Percentiles rank a stretch among this genome's conserved stretches.
These are phyloP conservation scores for Chrysopilus asiliformis DNA, from an alignment of 2,888 invertebrate genomes.

Conservation along the genomic window DNA sequence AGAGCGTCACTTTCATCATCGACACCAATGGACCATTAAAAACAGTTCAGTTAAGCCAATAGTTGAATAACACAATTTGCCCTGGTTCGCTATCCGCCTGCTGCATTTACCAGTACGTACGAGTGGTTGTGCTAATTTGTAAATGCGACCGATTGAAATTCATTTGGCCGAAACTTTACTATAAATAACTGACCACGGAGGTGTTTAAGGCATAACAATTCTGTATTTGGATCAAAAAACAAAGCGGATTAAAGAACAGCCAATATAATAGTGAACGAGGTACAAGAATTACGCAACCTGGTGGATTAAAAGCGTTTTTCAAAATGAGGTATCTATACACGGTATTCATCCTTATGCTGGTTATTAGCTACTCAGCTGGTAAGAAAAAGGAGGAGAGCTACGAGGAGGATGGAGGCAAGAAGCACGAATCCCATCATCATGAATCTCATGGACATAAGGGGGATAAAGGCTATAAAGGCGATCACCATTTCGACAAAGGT, in stretches of 20 bases:
- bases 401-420: conserved; percentile 30
- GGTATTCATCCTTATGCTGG: conserved; percentile 14
- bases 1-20: conserved; percentile 12
- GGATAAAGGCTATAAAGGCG: conserved; percentile 63
- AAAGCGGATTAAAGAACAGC: no score
- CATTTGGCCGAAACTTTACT: no score
- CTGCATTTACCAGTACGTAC: no score
- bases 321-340: conserved; percentile 13
- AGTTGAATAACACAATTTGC: conserved; percentile 5
- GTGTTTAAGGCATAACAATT: no score
- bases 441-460: conserved; percentile 53
- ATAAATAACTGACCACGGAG: no score
- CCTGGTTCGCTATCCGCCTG: neutral
- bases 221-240: no score
- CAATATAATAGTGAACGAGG: no score
- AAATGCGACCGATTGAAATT: no score
- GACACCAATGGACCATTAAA: conserved; percentile 9
- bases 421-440: conserved; percentile 27
- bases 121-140: no score
- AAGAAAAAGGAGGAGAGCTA: conserved; percentile 30
- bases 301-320: no score
- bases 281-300: no score
- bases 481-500: conserved; percentile 65
- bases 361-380: conserved; percentile 21
- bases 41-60: conserved; percentile 3